Conservation (phyloP, 2,888 invertebrate genomes). For the Brachypalpus laphriformis region DNA sequence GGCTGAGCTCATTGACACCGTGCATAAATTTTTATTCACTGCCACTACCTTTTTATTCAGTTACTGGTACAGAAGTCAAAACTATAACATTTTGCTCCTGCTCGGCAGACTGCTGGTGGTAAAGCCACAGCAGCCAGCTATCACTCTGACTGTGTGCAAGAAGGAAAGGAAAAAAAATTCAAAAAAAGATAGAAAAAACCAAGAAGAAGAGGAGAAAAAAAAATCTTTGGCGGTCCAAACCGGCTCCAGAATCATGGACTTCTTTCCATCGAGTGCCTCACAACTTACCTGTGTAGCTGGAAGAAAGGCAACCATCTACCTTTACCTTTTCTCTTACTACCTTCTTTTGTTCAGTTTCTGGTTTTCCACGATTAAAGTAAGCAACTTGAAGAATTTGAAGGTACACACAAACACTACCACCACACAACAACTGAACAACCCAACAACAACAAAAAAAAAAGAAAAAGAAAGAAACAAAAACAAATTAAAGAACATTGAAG, state of each 20-base stretch:
- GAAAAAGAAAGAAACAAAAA: conserved; percentile 69
- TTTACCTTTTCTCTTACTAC: conserved; percentile 69
- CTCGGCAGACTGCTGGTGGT: conserved; percentile 71
- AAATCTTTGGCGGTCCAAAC: conserved; percentile 74
- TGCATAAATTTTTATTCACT: conserved; percentile 74
- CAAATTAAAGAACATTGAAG: conserved; percentile 72
- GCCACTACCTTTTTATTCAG: conserved; percentile 74
- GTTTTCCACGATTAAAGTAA: conserved; percentile 73
- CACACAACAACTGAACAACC: conserved; percentile 7
- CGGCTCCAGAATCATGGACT: conserved; percentile 71
- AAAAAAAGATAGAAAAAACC: conserved; percentile 38
- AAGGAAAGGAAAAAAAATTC: conserved; percentile 46
- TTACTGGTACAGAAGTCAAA: conserved; percentile 74
- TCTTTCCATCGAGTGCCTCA: conserved; percentile 44
- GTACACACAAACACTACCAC: conserved; percentile 61
- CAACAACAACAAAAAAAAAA: conserved; percentile 16
- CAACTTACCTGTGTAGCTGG: conserved; percentile 60
- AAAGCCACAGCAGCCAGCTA: conserved; percentile 62
- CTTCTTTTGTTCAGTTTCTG: conserved; percentile 70
- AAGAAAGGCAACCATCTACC: conserved; percentile 72
- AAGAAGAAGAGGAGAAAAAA: conserved; percentile 42
- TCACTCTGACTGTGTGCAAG: conserved; percentile 50
- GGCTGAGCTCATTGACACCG: conserved; percentile 74
- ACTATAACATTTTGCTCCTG: conserved; percentile 74
- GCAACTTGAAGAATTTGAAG: conserved; percentile 70